These are phyloP conservation scores for Oikopleura vanhoeffeni DNA, from an alignment of 23 tunicate species.

Conservation along the genomic window DNA sequence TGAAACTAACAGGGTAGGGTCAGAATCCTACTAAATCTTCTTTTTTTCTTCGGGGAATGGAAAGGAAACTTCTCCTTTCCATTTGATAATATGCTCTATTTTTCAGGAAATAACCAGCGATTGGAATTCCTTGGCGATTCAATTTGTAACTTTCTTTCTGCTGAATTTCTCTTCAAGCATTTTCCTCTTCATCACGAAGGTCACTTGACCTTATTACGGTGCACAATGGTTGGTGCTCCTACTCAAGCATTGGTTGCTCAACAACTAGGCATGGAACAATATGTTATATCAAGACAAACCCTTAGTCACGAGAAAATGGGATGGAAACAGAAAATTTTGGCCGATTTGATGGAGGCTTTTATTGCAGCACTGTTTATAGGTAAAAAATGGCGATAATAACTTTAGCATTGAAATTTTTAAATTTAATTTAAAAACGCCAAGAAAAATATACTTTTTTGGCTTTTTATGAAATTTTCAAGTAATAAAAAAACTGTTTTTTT, in stretches of 20 bases:
- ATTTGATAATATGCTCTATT: no score
- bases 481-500: no score
- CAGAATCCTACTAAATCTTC: no score
- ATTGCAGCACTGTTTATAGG: constrained; percentile 69
- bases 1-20: no score
- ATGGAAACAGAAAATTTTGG: constrained; percentile 75
- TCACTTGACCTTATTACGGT: constrained; percentile 60
- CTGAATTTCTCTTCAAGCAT: constrained; percentile 50
- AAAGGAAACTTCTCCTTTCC: no score
- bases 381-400: constrained; percentile 45
- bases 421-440: no score
- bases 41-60: no score
- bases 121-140: constrained; percentile 86
- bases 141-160: constrained; percentile 68
- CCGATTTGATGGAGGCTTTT: constrained; percentile 74
- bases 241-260: constrained; percentile 77
- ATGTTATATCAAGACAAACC: constrained; percentile 13
- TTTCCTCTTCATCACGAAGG: constrained; percentile 98
- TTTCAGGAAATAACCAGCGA: constrained; percentile 83
- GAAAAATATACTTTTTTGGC: no score
- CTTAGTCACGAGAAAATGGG: constrained; percentile 27
- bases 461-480: no score
- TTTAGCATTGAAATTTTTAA: no score
- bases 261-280: constrained; percentile 44
- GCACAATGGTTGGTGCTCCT: constrained; percentile 67